Evolutionary conservation across 2,113 vertebrate species (phyloP), one percentile per base, ranked within the genome.

Genomic region (Otolemur garnettii): DNA sequence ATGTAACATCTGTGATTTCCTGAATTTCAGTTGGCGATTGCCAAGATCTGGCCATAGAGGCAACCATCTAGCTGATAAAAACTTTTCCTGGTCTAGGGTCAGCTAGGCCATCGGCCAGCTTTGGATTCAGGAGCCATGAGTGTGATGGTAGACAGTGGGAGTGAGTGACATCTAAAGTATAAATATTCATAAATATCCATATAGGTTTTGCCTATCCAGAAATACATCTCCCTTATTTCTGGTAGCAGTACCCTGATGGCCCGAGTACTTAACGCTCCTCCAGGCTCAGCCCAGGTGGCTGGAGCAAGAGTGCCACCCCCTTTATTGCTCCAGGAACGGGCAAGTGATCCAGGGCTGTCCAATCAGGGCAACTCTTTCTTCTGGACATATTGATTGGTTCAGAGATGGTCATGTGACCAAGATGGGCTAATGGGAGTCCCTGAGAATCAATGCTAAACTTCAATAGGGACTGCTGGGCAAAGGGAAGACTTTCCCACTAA

Each of bases 101-200:
- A 28, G 42, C 14, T n/a, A 6, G n/a, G 21, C 22, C 1, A 4
- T 0, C 50, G 26, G 53, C 15, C 13, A n/a, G 13, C 12, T 33
- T 72, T 74, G 45, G 5, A 38, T 50, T 12, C 55, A 59, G 35
- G 45, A 22, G 28, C 15, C 7, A 0, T 1, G 42, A 22, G 59
- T 5, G 6, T 3, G 6, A 9, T 0, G 0, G 6, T 1, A 7
- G 60, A 22, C 10, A 0, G 4, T n/a, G 55, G 24, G 38, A 2
- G 19, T 1, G 33, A 30, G 28, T 7, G 0, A 0, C 22, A 7
- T 57, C 26, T 4, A 30, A 30, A 30, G 8, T 15, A 3, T 13
- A 55, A 1, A 8, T 9, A 12, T 0, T 50, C 21, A 15, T 11
- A 38, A 42, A 79, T 13, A 62, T 1, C 50, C 33, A 2, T n/a